Evolutionary conservation across 1,140 invertebrate genomes (phyloP).

Genomic region (Leptonema lineaticorne): DNA sequence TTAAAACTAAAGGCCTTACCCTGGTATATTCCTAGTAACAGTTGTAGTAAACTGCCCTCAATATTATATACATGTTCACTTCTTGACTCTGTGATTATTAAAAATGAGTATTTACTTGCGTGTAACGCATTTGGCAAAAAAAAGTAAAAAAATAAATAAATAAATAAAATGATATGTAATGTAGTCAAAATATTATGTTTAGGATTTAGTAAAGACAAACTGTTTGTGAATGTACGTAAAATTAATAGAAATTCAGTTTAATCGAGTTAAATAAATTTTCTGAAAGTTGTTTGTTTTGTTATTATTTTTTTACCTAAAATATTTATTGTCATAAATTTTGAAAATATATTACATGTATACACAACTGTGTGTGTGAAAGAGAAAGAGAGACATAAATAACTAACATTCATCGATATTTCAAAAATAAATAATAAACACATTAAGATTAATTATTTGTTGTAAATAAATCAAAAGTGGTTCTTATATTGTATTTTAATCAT

Average conservation of each 20-base stretch:
- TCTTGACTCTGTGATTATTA: conserved; percentile 42
- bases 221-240: conserved; percentile 42
- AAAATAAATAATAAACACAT: no score
- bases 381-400: no score
- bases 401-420: no score
- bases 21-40: conserved; percentile 14
- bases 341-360: no score
- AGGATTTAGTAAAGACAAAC: conserved; percentile 35
- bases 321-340: neutral
- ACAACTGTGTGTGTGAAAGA: no score
- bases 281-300: conserved; percentile 33
- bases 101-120: conserved; percentile 36
- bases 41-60: neutral
- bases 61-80: conserved; percentile 35
- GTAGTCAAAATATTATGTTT: conserved; percentile 39
- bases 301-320: neutral
- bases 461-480: no score
- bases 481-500: no score
- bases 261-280: conserved; percentile 41
- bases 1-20: conserved; percentile 17
- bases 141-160: no score
- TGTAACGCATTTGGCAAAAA: conserved; percentile 32
- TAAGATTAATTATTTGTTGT: no score
- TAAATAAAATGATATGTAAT: conserved; percentile 34
- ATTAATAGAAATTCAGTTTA: conserved; percentile 39